Evolutionary conservation across 1,140 invertebrate genomes (phyloP).

Genomic region (Euwallacea fornicatus): DNA sequence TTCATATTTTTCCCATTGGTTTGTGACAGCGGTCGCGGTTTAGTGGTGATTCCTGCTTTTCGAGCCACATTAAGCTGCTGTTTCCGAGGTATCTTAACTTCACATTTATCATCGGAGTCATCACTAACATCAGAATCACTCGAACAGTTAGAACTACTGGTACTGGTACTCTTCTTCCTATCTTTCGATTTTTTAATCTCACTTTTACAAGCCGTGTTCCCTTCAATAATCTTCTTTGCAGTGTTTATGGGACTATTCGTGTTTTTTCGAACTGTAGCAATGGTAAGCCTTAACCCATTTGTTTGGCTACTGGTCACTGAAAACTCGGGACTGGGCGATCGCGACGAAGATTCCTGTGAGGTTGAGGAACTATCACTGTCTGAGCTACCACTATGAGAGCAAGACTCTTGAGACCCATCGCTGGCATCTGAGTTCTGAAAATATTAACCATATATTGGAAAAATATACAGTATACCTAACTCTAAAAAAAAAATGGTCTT

Average conservation of each 20-base stretch:
- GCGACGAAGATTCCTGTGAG: constrained; percentile 49
- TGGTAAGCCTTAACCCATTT: constrained; percentile 48
- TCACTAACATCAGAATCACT: constrained; percentile 43
- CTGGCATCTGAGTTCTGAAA: constrained; percentile 51
- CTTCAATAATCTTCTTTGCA: constrained; percentile 10
- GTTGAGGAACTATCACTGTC: constrained; percentile 52
- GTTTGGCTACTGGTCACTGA: constrained; percentile 51
- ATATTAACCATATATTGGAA: background rate
- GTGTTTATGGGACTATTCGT: constrained; percentile 40
- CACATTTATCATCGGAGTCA: constrained; percentile 47
- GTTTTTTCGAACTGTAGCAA: constrained; percentile 50
- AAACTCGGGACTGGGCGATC: constrained; percentile 49
- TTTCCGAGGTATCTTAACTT: constrained; percentile 17
- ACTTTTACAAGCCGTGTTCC: background rate
- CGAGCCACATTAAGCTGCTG: background rate
- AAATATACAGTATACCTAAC: no score
- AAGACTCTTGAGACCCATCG: constrained; percentile 49
- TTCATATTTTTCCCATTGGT: background rate
- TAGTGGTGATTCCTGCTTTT: background rate
- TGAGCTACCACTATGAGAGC: constrained; percentile 50
- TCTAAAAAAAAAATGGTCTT: no score
- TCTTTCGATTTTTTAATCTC: constrained; percentile 8
- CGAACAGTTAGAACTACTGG: constrained; percentile 36
- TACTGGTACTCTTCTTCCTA: constrained; percentile 23
- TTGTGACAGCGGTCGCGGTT: no score